These are phyloP conservation scores for Plestiodon gilberti DNA, from an alignment of 2,113 vertebrate species.

Conservation along the genomic window DNA sequence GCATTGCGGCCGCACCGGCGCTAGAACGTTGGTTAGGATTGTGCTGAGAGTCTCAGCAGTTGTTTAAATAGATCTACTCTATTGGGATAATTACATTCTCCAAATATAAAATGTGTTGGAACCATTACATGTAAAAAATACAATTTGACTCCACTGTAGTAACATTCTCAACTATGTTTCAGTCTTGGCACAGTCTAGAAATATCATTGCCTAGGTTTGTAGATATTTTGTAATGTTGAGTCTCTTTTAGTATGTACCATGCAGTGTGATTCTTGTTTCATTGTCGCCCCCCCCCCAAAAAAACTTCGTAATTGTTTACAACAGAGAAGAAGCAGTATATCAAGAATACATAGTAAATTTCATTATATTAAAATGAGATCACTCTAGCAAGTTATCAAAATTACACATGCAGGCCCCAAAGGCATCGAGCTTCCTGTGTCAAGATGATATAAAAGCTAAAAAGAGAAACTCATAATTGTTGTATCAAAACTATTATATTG, in stretches of 20 bases:
- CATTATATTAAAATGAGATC: constrained; percentile 9
- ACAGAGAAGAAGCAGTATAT: background rate
- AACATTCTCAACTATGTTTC: background rate
- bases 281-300: background rate
- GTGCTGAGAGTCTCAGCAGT: no score
- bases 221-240: background rate
- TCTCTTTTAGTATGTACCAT: background rate
- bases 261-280: background rate
- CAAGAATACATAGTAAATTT: constrained; percentile 15
- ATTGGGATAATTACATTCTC: background rate
- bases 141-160: background rate
- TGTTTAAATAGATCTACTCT: background rate
- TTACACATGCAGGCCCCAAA: constrained; percentile 19
- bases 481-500: constrained; percentile 72
- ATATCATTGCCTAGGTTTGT: background rate
- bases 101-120: background rate
- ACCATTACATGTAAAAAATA: background rate
- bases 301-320: background rate
- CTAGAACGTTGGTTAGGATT: no score
- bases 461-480: constrained; percentile 73
- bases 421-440: constrained; percentile 58
- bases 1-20: no score
- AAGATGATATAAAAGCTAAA: constrained; percentile 64
- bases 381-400: constrained; percentile 34
- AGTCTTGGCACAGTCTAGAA: background rate